These are phyloP conservation scores for Calyptommatus sinebrachiatus DNA, from an alignment of 2,113 vertebrate genomes.

Conservation along the genomic window DNA sequence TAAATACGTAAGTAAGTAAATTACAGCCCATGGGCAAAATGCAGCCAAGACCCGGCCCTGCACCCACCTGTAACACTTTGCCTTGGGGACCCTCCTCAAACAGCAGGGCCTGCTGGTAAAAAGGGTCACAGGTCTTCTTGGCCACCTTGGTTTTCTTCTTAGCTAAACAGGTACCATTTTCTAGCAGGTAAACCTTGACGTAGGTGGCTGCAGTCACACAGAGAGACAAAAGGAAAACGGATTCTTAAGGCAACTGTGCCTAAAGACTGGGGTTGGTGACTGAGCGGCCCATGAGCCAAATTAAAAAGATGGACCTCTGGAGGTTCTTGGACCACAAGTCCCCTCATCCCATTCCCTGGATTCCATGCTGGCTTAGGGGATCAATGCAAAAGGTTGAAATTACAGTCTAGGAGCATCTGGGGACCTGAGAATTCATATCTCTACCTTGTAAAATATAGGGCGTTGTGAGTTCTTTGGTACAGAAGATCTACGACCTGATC, in stretches of 20 bases:
- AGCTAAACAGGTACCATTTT: conserved; percentile 90
- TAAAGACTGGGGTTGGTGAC: not conserved
- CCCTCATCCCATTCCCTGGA: not conserved
- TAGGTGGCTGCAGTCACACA: conserved; percentile 80
- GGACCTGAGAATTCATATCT: too few species aligned
- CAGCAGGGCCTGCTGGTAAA: conserved; percentile 92
- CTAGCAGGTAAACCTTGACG: conserved; percentile 92
- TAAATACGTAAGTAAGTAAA: too few species aligned
- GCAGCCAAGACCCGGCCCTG: too few species aligned
- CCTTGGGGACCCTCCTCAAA: conserved; percentile 96
- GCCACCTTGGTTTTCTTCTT: conserved; percentile 97
- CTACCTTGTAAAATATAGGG: too few species aligned
- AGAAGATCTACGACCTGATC: too few species aligned
- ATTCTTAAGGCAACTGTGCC: not conserved
- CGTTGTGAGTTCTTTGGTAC: too few species aligned
- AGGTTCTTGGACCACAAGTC: not conserved
- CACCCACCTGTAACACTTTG: conserved; percentile 90
- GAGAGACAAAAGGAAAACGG: accelerated
- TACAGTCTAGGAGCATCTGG: too few species aligned
- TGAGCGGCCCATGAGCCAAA: too few species aligned
- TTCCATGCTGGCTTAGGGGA: not conserved
- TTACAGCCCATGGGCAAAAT: too few species aligned
- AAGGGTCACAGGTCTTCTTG: conserved; percentile 90
- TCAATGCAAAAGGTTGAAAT: too few species aligned
- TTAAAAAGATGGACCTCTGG: not conserved